phyloP scores from a whole-genome alignment of 2,113 vertebrate species.

The Ictalurus furcatus region DNA sequence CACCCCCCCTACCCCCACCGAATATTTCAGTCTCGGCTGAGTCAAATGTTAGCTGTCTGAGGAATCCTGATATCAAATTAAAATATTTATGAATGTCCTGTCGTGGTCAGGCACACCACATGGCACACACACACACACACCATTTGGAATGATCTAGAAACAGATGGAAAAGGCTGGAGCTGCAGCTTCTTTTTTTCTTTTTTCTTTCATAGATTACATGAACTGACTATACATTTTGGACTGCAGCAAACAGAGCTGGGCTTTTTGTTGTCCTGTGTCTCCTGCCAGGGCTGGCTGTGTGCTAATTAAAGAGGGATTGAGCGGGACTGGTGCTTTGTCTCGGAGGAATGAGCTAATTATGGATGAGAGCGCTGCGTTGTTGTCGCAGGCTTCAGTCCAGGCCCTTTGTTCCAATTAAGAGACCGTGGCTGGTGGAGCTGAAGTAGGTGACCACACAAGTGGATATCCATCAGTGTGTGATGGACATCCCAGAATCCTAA shows the following conservation, averaged over 20 bases:
- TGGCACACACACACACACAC: constrained; percentile 7
- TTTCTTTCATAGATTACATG: background rate
- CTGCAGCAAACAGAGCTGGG: constrained; percentile 2
- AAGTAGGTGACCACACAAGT: constrained; percentile 1
- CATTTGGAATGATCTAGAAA: constrained; percentile 12
- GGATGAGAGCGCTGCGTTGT: background rate
- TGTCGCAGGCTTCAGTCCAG: constrained; percentile 1
- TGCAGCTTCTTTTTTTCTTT: background rate
- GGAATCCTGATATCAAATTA: background rate
- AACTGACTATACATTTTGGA: constrained; percentile 17
- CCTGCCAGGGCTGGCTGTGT: constrained; percentile 27
- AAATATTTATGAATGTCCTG: background rate
- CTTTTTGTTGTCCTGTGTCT: constrained; percentile 13
- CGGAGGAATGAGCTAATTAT: constrained; percentile 24
- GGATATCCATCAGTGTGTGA: background rate
- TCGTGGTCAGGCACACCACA: background rate
- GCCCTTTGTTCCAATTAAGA: constrained; percentile 16
- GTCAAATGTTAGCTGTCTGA: background rate
- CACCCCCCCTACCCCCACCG: too few species aligned
- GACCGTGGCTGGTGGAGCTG: background rate
- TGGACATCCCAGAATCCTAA: background rate
- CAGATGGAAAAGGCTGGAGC: constrained; percentile 26
- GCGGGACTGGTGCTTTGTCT: constrained; percentile 11
- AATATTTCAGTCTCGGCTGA: background rate
- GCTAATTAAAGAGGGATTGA: constrained; percentile 35